These are phyloP conservation scores for Caradrina kadenii DNA, from an alignment of 2,888 invertebrate genomes.

Conservation along the genomic window DNA sequence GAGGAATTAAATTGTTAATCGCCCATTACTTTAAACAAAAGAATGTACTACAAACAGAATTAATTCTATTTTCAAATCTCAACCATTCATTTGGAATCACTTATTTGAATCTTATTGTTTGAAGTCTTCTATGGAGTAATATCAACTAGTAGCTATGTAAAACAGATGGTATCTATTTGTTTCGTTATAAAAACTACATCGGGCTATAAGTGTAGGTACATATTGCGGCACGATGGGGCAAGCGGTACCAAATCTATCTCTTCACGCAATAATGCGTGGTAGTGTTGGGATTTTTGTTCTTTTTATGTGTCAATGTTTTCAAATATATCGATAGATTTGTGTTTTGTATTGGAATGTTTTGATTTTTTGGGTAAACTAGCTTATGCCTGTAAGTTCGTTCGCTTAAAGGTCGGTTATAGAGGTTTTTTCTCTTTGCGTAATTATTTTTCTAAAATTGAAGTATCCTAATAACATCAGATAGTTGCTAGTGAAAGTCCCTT, in stretches of 20 bases:
- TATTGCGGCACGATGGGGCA: constrained; percentile 69
- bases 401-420: no score
- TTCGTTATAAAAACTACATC: constrained; percentile 65
- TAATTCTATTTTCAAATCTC: neutral
- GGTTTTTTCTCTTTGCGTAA: no score
- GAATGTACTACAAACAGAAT: constrained; percentile 7
- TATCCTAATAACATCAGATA: no score
- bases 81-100: neutral
- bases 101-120: constrained; percentile 35
- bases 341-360: neutral
- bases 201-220: constrained; percentile 47
- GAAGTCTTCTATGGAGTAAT: constrained; percentile 29
- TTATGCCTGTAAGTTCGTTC: no score
- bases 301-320: constrained; percentile 26
- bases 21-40: neutral
- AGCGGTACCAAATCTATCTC: constrained; percentile 63
- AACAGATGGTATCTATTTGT: constrained; percentile 44
- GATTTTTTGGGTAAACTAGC: neutral
- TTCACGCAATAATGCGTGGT: constrained; percentile 68
- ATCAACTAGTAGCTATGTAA: constrained; percentile 23
- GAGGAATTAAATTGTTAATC: neutral
- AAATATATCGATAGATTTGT: constrained; percentile 39
- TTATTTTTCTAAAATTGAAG: no score
- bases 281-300: constrained; percentile 50
- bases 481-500: no score